A percentile compares a stretch with the other conserved stretches of the same genome.
phyloP scores from a whole-genome alignment of 1,140 invertebrate genomes.

The Conopomorpha cramerella region DNA sequence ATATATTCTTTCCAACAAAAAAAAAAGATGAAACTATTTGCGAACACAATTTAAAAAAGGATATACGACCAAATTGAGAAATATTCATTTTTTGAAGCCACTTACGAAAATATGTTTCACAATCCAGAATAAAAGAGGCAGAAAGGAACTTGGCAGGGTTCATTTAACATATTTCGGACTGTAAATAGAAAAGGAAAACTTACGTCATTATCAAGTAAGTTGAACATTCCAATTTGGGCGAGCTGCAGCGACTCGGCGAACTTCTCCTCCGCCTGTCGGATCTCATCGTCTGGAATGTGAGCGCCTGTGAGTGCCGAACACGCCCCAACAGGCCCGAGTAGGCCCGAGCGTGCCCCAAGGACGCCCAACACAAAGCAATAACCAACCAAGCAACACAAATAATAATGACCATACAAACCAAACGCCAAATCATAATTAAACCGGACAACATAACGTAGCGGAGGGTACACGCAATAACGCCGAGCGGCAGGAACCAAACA shows the following conservation, averaged over 20 bases:
- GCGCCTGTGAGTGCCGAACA: constrained; percentile 69
- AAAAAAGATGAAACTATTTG: too few relatives aligned
- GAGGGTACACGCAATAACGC: constrained; percentile 21
- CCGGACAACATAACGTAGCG: too few relatives aligned
- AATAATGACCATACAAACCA: constrained; percentile 45
- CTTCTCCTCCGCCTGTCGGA: constrained; percentile 96
- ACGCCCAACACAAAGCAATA: constrained; percentile 9
- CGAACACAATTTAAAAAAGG: too few relatives aligned
- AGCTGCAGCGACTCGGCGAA: constrained; percentile 97
- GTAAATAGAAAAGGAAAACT: constrained; percentile 51
- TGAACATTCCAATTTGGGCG: constrained; percentile 98
- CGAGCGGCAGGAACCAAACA: constrained; percentile 30
- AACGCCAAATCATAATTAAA: too few relatives aligned
- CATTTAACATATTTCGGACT: too few relatives aligned
- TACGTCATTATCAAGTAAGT: constrained; percentile 97
- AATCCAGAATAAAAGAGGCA: too few relatives aligned
- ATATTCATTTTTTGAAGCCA: too few relatives aligned
- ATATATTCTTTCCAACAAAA: too few relatives aligned
- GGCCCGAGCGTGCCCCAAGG: too few relatives aligned
- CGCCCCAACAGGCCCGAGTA: not conserved
- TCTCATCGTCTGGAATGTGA: constrained; percentile 95
- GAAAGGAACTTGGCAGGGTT: too few relatives aligned
- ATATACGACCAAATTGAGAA: too few relatives aligned
- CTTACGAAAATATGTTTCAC: too few relatives aligned
- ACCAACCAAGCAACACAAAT: constrained; percentile 23